Evolutionary conservation across 2,888 invertebrate species (phyloP).

Genomic region (Chironomus tentans): DNA sequence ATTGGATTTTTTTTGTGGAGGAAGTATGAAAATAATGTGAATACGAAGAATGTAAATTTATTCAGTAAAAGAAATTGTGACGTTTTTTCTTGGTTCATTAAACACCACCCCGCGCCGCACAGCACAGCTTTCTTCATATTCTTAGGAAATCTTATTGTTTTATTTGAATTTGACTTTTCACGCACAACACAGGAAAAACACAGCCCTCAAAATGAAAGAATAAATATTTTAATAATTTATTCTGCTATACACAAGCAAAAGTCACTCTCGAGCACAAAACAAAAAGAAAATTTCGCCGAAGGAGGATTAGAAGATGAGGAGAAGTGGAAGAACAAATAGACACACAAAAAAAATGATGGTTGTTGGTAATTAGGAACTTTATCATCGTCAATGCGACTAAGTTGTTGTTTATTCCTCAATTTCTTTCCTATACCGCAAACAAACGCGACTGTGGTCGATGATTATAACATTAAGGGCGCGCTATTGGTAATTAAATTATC

Average conservation of each 20-base stretch:
- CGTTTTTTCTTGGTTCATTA: not conserved
- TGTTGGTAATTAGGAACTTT: not conserved
- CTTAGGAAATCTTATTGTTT: not conserved
- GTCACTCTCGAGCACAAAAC: not conserved
- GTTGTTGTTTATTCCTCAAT: not conserved
- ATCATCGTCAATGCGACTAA: not conserved
- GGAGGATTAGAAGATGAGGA: not conserved
- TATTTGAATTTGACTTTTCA: not conserved
- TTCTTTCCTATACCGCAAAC: not conserved
- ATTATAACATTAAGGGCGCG: not conserved
- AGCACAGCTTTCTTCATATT: not conserved
- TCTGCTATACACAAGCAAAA: not conserved
- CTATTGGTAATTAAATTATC: not conserved
- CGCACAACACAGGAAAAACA: not conserved
- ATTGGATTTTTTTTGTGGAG: not conserved
- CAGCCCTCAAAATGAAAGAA: not conserved
- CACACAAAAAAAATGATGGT: not conserved
- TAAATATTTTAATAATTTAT: not conserved
- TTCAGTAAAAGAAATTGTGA: not conserved
- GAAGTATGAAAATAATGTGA: not conserved
- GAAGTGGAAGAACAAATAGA: not conserved
- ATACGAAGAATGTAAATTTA: too few relatives aligned
- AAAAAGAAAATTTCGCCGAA: not conserved
- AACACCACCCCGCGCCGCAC: not conserved
- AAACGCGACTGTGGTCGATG: not conserved